phyloP scores from a whole-genome alignment of 2,888 invertebrate genomes.

The Chironomus riparius region DNA sequence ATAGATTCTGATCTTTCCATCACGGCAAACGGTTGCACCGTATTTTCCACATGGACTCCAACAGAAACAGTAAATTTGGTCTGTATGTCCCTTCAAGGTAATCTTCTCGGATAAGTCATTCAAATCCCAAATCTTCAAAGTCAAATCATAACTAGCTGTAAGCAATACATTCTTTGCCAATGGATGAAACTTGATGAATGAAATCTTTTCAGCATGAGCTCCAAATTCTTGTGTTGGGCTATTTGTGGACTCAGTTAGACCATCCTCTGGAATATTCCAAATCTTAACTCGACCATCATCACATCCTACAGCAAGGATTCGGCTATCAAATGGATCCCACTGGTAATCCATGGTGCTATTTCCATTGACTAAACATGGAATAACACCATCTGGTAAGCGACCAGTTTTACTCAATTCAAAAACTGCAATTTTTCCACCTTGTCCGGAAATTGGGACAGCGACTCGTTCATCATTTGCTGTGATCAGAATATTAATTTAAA shows the following conservation, averaged over 20 bases:
- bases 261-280: slow-evolving; percentile 68
- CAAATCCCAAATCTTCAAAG: slow-evolving; percentile 81
- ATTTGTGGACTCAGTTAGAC: slow-evolving; percentile 71
- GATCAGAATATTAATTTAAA: background rate
- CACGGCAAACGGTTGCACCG: slow-evolving; percentile 82
- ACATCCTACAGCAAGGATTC: slow-evolving; percentile 74
- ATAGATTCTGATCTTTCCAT: slow-evolving; percentile 69
- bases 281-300: slow-evolving; percentile 78
- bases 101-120: slow-evolving; percentile 53
- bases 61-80: slow-evolving; percentile 83
- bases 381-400: slow-evolving; percentile 68
- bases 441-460: slow-evolving; percentile 82
- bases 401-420: slow-evolving; percentile 71
- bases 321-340: slow-evolving; percentile 86
- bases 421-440: slow-evolving; percentile 83
- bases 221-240: slow-evolving; percentile 57
- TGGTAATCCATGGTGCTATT: slow-evolving; percentile 84
- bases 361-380: slow-evolving; percentile 82
- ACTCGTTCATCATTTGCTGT: slow-evolving; percentile 75
- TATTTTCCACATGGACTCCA: slow-evolving; percentile 89
- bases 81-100: slow-evolving; percentile 64
- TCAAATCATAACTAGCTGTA: slow-evolving; percentile 84
- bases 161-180: slow-evolving; percentile 76
- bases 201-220: slow-evolving; percentile 85
- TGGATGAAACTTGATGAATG: slow-evolving; percentile 85